Percentiles rank a stretch among this genome's conserved stretches.
Evolutionary conservation across 2,888 invertebrate genomes (phyloP).

Genomic region (Phanerotoma sp.): DNA sequence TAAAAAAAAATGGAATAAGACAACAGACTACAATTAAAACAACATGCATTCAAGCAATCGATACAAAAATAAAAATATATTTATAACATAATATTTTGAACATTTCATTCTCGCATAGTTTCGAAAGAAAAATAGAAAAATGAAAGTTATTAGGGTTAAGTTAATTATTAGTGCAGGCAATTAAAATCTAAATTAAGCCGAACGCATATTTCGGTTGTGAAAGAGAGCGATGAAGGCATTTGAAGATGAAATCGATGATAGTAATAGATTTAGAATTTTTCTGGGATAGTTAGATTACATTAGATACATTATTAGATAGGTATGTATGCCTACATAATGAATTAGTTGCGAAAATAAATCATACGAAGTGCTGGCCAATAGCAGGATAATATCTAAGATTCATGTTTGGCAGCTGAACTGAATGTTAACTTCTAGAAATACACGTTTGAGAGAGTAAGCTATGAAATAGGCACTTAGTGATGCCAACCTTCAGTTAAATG

Average conservation of each 20-base stretch:
- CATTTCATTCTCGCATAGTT: too few species aligned
- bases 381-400: background rate
- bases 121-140: too few species aligned
- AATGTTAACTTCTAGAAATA: conserved; percentile 14
- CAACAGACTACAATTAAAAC: too few species aligned
- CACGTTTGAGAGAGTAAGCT: background rate
- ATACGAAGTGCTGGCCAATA: conserved; percentile 10
- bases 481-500: conserved; percentile 7
- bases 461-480: background rate
- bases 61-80: too few species aligned
- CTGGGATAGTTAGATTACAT: background rate
- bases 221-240: background rate
- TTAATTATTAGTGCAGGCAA: background rate
- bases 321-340: background rate
- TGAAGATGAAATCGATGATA: background rate
- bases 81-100: too few species aligned
- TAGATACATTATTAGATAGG: background rate
- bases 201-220: too few species aligned
- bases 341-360: background rate
- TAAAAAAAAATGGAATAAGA: too few species aligned
- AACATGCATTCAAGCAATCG: too few species aligned
- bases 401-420: conserved; percentile 17
- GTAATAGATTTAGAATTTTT: background rate
- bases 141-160: background rate
- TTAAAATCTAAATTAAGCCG: conserved; percentile 12